Percentiles rank a stretch among this genome's conserved stretches.
Evolutionary conservation across 2,888 invertebrate genomes (phyloP).

Genomic region (Antitype chi): DNA sequence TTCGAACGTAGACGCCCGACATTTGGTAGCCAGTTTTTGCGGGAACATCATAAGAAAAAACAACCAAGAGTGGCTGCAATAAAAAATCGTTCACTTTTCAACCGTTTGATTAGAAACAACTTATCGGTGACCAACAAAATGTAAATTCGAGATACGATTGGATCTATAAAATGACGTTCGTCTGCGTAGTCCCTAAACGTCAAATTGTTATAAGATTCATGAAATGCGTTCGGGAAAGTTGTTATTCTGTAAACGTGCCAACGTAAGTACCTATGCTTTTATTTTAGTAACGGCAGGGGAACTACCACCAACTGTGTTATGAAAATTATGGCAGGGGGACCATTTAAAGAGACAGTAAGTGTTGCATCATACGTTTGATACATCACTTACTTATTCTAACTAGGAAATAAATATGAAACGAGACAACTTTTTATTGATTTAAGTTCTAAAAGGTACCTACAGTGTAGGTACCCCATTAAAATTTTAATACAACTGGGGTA

Average conservation of each 20-base stretch:
- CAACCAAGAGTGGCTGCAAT: too few relatives aligned
- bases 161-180: conserved; percentile 13
- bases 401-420: neutral
- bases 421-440: neutral
- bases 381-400: neutral
- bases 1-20: neutral
- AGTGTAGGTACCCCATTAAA: too few relatives aligned
- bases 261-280: conserved; percentile 40
- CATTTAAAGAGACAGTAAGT: conserved; percentile 15
- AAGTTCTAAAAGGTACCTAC: neutral
- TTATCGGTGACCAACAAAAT: conserved; percentile 8
- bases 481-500: too few relatives aligned
- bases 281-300: conserved; percentile 40
- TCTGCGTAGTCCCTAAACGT: conserved; percentile 35
- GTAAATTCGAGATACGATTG: neutral
- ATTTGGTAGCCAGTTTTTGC: neutral
- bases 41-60: neutral
- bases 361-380: neutral
- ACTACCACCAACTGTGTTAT: conserved; percentile 33
- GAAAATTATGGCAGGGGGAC: conserved; percentile 17
- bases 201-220: conserved; percentile 66
- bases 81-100: neutral
- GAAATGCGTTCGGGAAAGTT: conserved; percentile 54
- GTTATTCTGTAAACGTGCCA: conserved; percentile 49
- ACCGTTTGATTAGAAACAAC: neutral